phyloP scores from a whole-genome alignment of 2,888 invertebrate genomes.

The Sphinx pinastri region DNA sequence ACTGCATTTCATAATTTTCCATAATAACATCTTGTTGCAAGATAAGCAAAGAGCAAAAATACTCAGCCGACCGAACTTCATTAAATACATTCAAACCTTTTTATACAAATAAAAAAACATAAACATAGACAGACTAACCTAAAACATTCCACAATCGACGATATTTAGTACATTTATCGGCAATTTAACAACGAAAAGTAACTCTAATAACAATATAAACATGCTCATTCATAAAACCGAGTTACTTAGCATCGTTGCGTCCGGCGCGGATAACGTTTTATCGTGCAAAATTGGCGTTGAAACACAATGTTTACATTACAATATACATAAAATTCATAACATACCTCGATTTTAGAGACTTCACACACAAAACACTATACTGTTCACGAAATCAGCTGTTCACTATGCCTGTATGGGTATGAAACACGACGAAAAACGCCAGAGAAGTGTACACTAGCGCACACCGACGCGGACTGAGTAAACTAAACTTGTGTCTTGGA shows the following conservation, averaged over 20 bases:
- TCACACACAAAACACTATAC: constrained; percentile 36
- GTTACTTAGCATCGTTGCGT: constrained; percentile 12
- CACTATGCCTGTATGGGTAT: constrained; percentile 28
- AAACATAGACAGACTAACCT: neutral
- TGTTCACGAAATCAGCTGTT: constrained; percentile 55
- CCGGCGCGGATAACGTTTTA: constrained; percentile 17
- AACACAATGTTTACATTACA: constrained; percentile 19
- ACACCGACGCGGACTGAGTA: constrained; percentile 50
- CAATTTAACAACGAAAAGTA: constrained; percentile 6
- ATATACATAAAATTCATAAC: constrained; percentile 25
- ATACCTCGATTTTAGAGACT: constrained; percentile 32
- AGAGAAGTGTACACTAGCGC: constrained; percentile 47
- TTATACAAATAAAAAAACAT: neutral
- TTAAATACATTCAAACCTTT: neutral
- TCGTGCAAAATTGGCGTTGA: neutral
- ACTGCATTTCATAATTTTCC: neutral
- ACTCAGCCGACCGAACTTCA: neutral
- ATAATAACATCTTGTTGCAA: neutral
- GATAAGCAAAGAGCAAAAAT: neutral
- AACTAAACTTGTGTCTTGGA: constrained; percentile 44
- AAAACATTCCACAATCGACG: neutral
- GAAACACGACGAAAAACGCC: constrained; percentile 43
- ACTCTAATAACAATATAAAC: constrained; percentile 15
- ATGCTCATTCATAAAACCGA: constrained; percentile 21
- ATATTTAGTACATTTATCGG: neutral